These are phyloP conservation scores for Echinometra lucunter DNA, from an alignment of 53 echinoderm and acorn worm genomes.

Conservation along the genomic window DNA sequence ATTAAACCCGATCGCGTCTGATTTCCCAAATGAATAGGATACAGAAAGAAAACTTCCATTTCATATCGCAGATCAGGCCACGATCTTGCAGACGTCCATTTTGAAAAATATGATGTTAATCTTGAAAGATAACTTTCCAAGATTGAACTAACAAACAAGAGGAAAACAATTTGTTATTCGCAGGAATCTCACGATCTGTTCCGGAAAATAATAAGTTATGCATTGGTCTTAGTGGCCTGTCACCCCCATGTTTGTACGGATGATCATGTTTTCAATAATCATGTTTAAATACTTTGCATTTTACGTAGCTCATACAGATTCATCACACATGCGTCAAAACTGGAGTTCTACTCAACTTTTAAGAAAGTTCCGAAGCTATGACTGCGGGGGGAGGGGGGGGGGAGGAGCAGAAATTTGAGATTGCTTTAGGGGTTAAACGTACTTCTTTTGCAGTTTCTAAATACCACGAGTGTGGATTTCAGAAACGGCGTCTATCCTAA, in stretches of 20 bases:
- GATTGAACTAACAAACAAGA: constrained; percentile 6
- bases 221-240: neutral
- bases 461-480: constrained; percentile 51
- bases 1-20: constrained; percentile 63
- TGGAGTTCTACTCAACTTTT: neutral
- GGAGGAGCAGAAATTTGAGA: neutral
- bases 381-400: neutral
- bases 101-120: neutral
- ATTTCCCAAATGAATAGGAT: constrained; percentile 48
- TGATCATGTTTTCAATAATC: neutral
- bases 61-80: neutral
- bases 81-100: neutral
- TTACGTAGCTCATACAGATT: too few species aligned
- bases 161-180: neutral
- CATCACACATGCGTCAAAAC: neutral
- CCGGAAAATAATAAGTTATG: neutral
- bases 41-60: constrained; percentile 62
- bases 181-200: neutral
- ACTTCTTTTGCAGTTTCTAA: constrained; percentile 32
- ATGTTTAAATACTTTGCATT: too few species aligned
- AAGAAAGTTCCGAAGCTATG: neutral
- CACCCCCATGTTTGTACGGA: neutral
- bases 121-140: neutral
- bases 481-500: constrained; percentile 22
- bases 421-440: neutral